Conservation (phyloP, 1,140 invertebrate species). For the Lordiphosa collinella region DNA sequence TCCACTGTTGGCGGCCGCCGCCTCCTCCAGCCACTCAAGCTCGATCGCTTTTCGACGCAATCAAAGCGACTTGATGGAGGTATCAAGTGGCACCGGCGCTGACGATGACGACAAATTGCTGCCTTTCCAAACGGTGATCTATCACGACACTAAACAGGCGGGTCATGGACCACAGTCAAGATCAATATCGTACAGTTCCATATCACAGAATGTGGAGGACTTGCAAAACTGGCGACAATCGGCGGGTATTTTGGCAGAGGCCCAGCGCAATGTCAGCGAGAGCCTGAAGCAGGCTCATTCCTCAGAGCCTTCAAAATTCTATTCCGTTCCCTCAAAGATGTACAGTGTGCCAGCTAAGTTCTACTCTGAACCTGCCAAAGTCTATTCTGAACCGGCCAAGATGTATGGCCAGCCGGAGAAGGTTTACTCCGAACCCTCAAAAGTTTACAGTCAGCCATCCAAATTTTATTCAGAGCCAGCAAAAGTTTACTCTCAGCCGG, state of each 20-base stretch:
- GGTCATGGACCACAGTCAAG: conserved; percentile 73
- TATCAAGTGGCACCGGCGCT: not conserved
- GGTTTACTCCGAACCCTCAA: conserved; percentile 83
- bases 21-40: conserved; percentile 27
- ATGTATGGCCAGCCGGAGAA: conserved; percentile 84
- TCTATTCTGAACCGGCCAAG: conserved; percentile 84
- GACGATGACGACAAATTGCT: conserved; percentile 47
- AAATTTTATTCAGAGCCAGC: conserved; percentile 82
- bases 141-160: conserved; percentile 81
- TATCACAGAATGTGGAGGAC: conserved; percentile 80
- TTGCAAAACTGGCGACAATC: conserved; percentile 62
- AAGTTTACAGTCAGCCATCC: conserved; percentile 84
- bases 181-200: conserved; percentile 81
- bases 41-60: conserved; percentile 28
- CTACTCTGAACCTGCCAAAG: conserved; percentile 83
- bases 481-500: conserved; percentile 80
- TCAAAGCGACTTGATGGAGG: conserved; percentile 29
- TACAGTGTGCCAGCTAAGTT: conserved; percentile 83
- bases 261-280: conserved; percentile 74
- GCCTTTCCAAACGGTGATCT: conserved; percentile 80
- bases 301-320: conserved; percentile 80
- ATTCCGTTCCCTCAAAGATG: conserved; percentile 80
- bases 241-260: conserved; percentile 65
- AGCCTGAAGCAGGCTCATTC: conserved; percentile 56
- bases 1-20: conserved; percentile 40